These are phyloP conservation scores for Amphipyra tragopoginis DNA, from an alignment of 2,888 invertebrate species.

Conservation along the genomic window DNA sequence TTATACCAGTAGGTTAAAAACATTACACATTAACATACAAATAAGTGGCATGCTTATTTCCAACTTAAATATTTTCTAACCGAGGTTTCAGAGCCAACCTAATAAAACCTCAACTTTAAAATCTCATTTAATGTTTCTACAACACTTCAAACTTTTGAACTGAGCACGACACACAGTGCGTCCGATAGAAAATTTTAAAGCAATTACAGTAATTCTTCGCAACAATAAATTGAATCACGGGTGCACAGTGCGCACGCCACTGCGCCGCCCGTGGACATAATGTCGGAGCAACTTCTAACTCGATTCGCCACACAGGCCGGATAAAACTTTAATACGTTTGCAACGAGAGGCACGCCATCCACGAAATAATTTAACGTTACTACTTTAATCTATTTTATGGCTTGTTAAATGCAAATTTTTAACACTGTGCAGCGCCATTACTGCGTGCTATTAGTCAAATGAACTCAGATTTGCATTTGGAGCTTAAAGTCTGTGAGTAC, in stretches of 20 bases:
- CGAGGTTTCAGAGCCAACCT: constrained; percentile 3
- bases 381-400: constrained; percentile 69
- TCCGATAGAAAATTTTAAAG: constrained; percentile 62
- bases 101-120: constrained; percentile 41
- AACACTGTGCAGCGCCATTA: constrained; percentile 56
- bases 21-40: no score
- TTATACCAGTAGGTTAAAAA: no score
- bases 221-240: constrained; percentile 69
- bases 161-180: constrained; percentile 44
- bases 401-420: constrained; percentile 62
- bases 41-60: no score
- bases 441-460: constrained; percentile 62
- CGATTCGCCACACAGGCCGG: constrained; percentile 66
- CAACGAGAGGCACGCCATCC: constrained; percentile 56
- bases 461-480: constrained; percentile 56
- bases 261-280: constrained; percentile 59
- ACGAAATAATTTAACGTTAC: constrained; percentile 68
- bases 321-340: constrained; percentile 71
- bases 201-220: constrained; percentile 65
- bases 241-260: constrained; percentile 59
- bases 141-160: constrained; percentile 40
- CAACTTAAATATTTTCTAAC: background rate
- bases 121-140: constrained; percentile 40
- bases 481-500: constrained; percentile 36
- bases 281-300: constrained; percentile 71